phyloP scores from a whole-genome alignment of 2,113 vertebrate species.

The Oriolus oriolus region DNA sequence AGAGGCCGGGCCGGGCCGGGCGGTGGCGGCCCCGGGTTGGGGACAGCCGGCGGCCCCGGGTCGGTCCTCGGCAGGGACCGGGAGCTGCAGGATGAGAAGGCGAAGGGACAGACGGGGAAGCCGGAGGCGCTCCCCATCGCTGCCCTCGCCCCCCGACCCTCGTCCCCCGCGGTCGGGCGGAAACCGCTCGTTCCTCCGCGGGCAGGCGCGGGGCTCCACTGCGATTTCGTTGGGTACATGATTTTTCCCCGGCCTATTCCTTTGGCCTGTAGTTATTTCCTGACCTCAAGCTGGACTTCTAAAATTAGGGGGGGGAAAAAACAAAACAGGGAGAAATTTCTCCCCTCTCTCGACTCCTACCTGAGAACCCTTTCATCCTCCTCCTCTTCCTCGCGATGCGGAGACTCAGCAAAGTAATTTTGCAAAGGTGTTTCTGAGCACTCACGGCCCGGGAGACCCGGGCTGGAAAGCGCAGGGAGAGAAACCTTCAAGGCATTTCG shows the following conservation, averaged over 20 bases:
- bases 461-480: background rate
- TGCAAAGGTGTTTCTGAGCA: background rate
- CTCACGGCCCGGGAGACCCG: background rate
- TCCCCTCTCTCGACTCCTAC: background rate
- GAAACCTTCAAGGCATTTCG: background rate
- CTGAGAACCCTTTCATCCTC: background rate
- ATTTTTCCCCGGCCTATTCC: background rate
- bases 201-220: background rate
- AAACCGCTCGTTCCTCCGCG: background rate
- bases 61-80: background rate
- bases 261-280: background rate
- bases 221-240: background rate
- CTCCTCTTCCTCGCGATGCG: background rate
- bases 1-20: background rate
- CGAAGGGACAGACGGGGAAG: background rate
- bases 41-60: background rate
- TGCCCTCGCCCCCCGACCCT: background rate
- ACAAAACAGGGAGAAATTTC: background rate
- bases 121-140: background rate
- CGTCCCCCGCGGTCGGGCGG: background rate
- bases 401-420: background rate
- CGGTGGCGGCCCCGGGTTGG: background rate
- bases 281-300: background rate
- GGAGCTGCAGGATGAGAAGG: background rate
- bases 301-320: background rate